phyloP scores from a whole-genome alignment of 2,888 invertebrate genomes.

The Tribolium freemani region DNA sequence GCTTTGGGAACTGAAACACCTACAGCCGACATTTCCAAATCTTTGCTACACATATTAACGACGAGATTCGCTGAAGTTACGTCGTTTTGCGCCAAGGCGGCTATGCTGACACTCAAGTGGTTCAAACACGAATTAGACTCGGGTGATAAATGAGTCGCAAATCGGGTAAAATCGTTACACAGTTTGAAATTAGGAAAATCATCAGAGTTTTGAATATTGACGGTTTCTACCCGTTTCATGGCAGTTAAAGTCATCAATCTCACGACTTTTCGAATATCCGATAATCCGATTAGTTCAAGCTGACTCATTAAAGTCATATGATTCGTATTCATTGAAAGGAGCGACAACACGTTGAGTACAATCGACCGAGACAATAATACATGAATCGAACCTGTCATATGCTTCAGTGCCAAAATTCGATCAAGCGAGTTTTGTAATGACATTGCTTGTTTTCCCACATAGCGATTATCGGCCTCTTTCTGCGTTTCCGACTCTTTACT shows the following conservation, averaged over 20 bases:
- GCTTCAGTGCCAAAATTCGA: constrained; percentile 70
- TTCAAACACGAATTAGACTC: constrained; percentile 63
- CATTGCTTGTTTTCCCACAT: constrained; percentile 71
- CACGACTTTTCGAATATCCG: constrained; percentile 73
- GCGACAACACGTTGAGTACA: constrained; percentile 71
- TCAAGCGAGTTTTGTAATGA: constrained; percentile 68
- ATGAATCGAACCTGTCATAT: constrained; percentile 70
- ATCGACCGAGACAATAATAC: constrained; percentile 72
- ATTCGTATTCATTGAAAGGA: constrained; percentile 62
- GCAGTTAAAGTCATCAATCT: constrained; percentile 74
- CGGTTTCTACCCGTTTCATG: constrained; percentile 70
- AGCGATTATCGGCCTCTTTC: constrained; percentile 58
- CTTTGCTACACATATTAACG: constrained; percentile 72
- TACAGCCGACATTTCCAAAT: constrained; percentile 68
- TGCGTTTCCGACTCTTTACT: constrained; percentile 56
- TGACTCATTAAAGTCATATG: constrained; percentile 61
- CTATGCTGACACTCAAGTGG: constrained; percentile 66
- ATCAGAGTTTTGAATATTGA: constrained; percentile 55
- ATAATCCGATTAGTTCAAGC: constrained; percentile 67
- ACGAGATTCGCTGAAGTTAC: constrained; percentile 71
- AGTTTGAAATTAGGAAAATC: constrained; percentile 55
- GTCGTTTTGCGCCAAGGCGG: constrained; percentile 72
- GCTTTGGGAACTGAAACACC: constrained; percentile 61
- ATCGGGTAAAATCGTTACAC: constrained; percentile 59
- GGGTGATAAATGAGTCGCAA: constrained; percentile 59